Base-by-base conservation (phyloP, 2,797 vertebrate genomes). In the Enoplosus armatus region DNA sequence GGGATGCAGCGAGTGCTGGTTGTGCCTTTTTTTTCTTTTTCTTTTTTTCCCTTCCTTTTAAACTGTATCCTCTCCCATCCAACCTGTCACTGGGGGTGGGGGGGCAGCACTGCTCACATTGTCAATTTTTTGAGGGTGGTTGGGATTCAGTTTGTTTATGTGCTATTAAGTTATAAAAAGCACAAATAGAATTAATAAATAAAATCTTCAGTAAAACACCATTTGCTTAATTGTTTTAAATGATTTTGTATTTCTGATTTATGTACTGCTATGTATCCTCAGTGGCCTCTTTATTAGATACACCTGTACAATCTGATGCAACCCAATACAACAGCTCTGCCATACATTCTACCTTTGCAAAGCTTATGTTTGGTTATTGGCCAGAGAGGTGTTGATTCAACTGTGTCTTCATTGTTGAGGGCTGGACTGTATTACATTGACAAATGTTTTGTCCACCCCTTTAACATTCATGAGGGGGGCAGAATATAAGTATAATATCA, bases 131-230 rank as follows among this genome's bases (percentile, higher is more conserved):
- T 85, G 67, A 90, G 84, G 94, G 93, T 95, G 94, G 83, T 85
- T 92, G 93, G 94, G 92, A 92, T 92, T 94, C 85, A 85, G 79
- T 93, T 94, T 81, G 83, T 87, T 79, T 83, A 85, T 95, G 94
- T 95, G 95, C 96, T 95, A 79, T 91, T 93, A 92, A 94, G 88
- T 94, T 94, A 94, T 92, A 90, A 89, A 85, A 91, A 95, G 95
- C 95, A 96, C 95, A 96, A 93, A 89, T 93, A 89, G 92, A 93
- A 93, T 90, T 89, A 87, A 95, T 91, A 94, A 95, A 95, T 94
- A 93, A 94, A 94, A 92, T 87, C 77, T 94, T 94, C 82, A 94
- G 91, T 94, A 92, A 95, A 94, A 88, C 61, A 85, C 84, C 79
- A 8, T 35, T 75, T 64, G 56, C 20, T 74, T 56, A 72, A 60